These are phyloP conservation scores for Trileptium ribeirensis DNA, from an alignment of 2,888 invertebrate genomes.

Conservation along the genomic window DNA sequence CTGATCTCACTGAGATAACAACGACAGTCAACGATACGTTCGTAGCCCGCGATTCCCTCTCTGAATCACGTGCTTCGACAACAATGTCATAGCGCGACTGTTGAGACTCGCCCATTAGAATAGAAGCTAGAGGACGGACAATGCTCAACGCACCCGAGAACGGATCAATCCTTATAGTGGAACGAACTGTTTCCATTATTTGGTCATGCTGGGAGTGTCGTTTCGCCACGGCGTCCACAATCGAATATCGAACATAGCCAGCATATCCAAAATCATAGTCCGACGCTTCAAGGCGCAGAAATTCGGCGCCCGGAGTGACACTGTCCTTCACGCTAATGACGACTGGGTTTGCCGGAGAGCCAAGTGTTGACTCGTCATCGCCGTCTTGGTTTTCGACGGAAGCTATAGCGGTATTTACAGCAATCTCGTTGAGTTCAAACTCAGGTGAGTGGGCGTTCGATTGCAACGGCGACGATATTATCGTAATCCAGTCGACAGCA, in stretches of 20 bases:
- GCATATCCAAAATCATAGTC: constrained; percentile 85
- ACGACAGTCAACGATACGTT: neutral
- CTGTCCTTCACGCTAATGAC: neutral
- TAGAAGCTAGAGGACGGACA: no score
- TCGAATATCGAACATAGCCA: constrained; percentile 69
- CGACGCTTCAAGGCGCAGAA: constrained; percentile 57
- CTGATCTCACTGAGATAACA: no score
- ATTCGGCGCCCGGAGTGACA: neutral
- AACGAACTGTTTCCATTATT: no score
- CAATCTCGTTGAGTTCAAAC: neutral
- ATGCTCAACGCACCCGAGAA: neutral
- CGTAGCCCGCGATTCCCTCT: neutral
- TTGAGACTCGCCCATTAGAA: no score
- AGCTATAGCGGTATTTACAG: neutral
- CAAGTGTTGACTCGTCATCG: neutral
- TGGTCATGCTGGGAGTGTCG: no score
- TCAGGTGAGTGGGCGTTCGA: constrained; percentile 8
- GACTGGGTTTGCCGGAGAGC: neutral
- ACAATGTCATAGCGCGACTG: neutral
- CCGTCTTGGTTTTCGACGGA: neutral
- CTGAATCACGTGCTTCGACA: neutral
- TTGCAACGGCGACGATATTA: neutral
- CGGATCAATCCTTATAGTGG: neutral
- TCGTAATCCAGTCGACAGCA: neutral
- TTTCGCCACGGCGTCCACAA: neutral